Conservation (phyloP, 2,113 vertebrate genomes). For the Salvelinus alpinus region DNA sequence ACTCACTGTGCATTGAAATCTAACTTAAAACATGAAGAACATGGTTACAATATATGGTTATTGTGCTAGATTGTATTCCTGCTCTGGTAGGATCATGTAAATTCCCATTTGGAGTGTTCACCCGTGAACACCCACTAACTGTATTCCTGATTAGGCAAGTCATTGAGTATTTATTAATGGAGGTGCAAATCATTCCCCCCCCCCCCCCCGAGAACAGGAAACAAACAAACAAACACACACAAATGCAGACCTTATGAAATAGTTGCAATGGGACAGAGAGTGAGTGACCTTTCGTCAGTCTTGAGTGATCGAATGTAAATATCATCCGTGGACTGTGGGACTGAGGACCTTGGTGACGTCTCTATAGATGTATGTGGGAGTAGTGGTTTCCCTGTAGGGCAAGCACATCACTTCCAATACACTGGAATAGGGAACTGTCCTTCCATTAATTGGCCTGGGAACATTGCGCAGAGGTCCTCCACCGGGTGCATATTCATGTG, state of each 20-base stretch:
- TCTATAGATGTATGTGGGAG: slow-evolving; percentile 54
- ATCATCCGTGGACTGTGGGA: slow-evolving; percentile 37
- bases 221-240: not conserved
- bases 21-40: too few relatives aligned
- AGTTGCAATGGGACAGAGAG: not conserved
- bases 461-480: slow-evolving; percentile 34
- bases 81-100: not conserved
- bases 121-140: not conserved
- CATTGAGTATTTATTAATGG: not conserved
- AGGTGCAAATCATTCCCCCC: not conserved
- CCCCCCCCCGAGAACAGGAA: not conserved
- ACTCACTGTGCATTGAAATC: too few relatives aligned
- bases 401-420: slow-evolving; percentile 59
- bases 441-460: slow-evolving; percentile 61
- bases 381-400: slow-evolving; percentile 56
- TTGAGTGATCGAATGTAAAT: slow-evolving; percentile 62
- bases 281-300: slow-evolving; percentile 52
- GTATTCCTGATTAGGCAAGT: not conserved
- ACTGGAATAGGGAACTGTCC: slow-evolving; percentile 48
- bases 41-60: too few relatives aligned
- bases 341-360: slow-evolving; percentile 38
- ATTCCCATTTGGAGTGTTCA: not conserved
- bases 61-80: too few relatives aligned
- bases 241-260: not conserved
- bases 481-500: slow-evolving; percentile 10